Base-by-base conservation (phyloP, 2,113 vertebrate species). In the Cebus imitator region DNA sequence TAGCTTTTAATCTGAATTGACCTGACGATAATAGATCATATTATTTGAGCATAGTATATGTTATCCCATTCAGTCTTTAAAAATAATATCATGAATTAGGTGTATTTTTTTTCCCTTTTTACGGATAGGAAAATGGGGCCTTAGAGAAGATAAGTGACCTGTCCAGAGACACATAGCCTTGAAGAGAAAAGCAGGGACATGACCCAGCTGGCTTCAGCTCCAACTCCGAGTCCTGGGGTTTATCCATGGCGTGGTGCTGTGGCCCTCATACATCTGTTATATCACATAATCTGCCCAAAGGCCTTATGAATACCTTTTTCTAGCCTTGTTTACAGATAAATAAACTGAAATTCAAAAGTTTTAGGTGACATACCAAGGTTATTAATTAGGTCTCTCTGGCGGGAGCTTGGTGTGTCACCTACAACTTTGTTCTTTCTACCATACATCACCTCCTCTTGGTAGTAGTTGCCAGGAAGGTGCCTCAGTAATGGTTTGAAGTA, bases 1-100 rank as follows among this genome's bases (percentile, higher is more conserved):
- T 87, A 75, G 27, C 68, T 91, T 80, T 78, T 90, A 55, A 50
- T 85, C 75, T 50, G 35, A 91, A 70, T 82, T 70, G 61, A 18
- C 40, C 48, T 58, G 66, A 52, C 88, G 23, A 48, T 58, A 52
- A 40, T 57, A 84, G 45, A 32, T 64, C n/a, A 89, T 73, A 43
- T n/a, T 68, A 70, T 45, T 73, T 82, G 52, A 78, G n/a, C 35
- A 37, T 57, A 78, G 8, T 3, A 0, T 13, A 40, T 45, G 27
- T 87, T 68, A 48, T 73, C 30, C 78, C 48, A 21, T 7, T 32
- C 73, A 13, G 20, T 76, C 72, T 86, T 96, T 73, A 50, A 83
- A 91, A 79, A 52, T 90, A 61, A 35, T 21, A 12, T 76, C 73
- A 37, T 21, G 17, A 82, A 35, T 30, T 86, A 86, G 43, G 7